phyloP scores from a whole-genome alignment of 2,113 vertebrate genomes.

The Plestiodon gilberti region DNA sequence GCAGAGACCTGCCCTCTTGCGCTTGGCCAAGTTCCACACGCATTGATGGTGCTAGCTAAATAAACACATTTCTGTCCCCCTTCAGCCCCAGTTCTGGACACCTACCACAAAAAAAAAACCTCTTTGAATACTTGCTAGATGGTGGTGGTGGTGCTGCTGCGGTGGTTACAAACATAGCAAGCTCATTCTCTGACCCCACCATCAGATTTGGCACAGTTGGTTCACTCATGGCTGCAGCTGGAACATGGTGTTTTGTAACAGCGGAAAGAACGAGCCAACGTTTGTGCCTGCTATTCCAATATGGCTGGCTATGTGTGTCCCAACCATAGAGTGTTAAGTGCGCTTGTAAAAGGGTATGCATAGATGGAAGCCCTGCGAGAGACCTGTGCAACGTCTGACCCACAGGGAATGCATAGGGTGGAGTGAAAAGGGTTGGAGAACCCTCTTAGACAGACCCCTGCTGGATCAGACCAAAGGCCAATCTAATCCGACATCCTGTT shows the following conservation, averaged over 20 bases:
- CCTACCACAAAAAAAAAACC: not conserved
- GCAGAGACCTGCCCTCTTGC: not conserved
- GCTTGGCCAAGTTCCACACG: not conserved
- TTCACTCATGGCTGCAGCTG: constrained; percentile 16
- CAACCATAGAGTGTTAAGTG: not conserved
- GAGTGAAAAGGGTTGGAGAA: not conserved
- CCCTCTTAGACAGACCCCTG: too few species aligned
- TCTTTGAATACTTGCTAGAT: not conserved
- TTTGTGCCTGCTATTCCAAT: constrained; percentile 5
- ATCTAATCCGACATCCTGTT: too few species aligned
- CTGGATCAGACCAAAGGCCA: too few species aligned
- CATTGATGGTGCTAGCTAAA: not conserved
- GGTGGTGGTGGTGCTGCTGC: not conserved
- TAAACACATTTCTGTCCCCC: not conserved
- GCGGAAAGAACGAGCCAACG: not conserved
- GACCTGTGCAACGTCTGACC: not conserved
- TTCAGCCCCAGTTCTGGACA: not conserved
- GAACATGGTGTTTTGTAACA: fast-evolving
- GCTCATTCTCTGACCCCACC: fast-evolving
- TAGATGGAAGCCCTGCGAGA: not conserved
- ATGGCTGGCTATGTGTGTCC: not conserved
- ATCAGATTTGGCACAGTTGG: not conserved
- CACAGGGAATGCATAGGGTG: not conserved
- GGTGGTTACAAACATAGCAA: not conserved
- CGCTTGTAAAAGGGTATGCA: not conserved